Evolutionary conservation across 2,888 invertebrate genomes (phyloP), one percentile per base, ranked within the genome.

Genomic region (Ornithoptera priamus): DNA sequence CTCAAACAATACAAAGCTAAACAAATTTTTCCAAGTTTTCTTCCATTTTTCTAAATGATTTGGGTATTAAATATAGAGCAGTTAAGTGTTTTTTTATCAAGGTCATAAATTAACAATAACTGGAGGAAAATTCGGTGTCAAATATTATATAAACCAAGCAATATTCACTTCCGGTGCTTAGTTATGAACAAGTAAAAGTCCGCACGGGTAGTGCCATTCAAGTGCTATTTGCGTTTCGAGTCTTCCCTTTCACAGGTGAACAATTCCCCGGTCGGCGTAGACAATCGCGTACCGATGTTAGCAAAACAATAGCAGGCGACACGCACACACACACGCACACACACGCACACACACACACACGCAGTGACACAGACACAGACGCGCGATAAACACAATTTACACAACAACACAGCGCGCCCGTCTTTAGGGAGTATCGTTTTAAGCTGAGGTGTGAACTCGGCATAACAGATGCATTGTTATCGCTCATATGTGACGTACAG

Each of bases 381-480:
- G 72, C 72, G 69, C 71, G 61, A 59, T 59, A 60, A 64, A 67
- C 56, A 64, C 65, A 71, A 64, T 66, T 69, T 70, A 68, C 63
- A 68, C 67, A 67, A 69, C 65, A 71, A 72, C 72, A 77, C 68
- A 60, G 64, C 59, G 64, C 73, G 69, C 59, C 63, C 73, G 69
- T 75, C 80, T 78, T 77, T 68, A 74, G 78, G 78, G 78, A 76
- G 77, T 81, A 82, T 83, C 80, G 77, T 74, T 78, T 79, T 78
- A 78, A 80, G 75, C 75, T 71, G 78, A 85, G 82, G 85, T 82
- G 86, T 80, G 81, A 86, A 85, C 80, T 81, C 80, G 75, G 78
- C 82, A 80, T 82, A 81, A 81, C 82, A 81, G 80, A 77, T 84
- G 86, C 82, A 87, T 88, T 88, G 87, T 88, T 88, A 86, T 84